These are phyloP conservation scores for Tapirus indicus DNA, from an alignment of 2,797 vertebrate species.

Conservation along the genomic window DNA sequence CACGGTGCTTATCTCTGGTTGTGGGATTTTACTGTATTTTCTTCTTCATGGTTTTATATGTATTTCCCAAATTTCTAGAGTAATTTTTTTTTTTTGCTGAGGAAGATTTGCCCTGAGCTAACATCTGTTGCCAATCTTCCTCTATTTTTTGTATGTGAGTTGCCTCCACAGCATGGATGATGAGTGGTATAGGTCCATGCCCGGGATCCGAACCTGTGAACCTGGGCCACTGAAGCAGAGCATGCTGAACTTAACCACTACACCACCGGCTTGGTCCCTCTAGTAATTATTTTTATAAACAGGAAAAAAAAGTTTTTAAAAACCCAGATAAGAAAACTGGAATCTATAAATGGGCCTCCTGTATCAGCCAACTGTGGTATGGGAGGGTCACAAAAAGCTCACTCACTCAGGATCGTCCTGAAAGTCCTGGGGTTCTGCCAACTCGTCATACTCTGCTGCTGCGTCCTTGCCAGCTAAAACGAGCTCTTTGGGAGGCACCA, in stretches of 20 bases:
- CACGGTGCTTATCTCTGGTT: background rate
- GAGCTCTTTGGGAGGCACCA: constrained; percentile 95
- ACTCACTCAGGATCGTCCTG: constrained; percentile 99
- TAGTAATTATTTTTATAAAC: constrained; percentile 32
- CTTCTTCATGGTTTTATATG: background rate
- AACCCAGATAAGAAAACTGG: background rate
- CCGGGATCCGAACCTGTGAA: no score
- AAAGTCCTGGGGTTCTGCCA: constrained; percentile 99
- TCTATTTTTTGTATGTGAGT: no score
- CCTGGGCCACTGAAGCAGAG: no score
- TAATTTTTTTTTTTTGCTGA: background rate
- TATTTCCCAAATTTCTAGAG: background rate
- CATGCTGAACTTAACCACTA: no score
- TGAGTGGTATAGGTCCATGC: no score
- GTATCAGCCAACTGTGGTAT: background rate
- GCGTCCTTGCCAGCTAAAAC: constrained; percentile 98
- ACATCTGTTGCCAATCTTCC: no score
- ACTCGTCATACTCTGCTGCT: constrained; percentile 98
- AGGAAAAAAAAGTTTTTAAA: background rate
- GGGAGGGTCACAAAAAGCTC: background rate
- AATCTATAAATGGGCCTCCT: background rate
- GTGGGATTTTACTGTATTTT: constrained; percentile 8
- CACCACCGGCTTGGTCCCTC: no score
- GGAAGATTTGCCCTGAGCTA: no score
- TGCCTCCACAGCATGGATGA: no score